Conservation (phyloP, 2,797 vertebrate genomes). For the Pipistrellus pipistrellus region DNA sequence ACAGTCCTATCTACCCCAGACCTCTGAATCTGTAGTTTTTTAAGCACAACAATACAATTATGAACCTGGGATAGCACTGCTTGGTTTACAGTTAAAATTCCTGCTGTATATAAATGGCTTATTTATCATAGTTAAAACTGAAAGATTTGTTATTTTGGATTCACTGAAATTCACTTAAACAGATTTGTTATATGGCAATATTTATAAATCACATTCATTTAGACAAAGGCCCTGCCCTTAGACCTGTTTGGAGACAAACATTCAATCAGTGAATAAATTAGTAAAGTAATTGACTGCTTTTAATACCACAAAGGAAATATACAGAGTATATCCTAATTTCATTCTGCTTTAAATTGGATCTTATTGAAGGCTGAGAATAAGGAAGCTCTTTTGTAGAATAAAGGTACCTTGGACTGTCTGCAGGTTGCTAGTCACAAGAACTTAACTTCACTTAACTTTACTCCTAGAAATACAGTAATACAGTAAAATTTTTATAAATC, state of each 20-base stretch:
- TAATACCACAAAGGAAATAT: not conserved
- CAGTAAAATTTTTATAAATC: not conserved
- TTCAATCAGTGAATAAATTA: not conserved
- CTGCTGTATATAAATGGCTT: not conserved
- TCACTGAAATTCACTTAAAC: not conserved
- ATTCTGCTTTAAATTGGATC: not conserved
- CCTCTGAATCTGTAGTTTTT: not conserved
- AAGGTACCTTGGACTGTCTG: not conserved
- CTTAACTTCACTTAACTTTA: not conserved
- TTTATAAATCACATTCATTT: not conserved
- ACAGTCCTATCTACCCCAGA: not conserved
- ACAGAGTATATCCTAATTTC: not conserved
- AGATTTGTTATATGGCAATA: not conserved
- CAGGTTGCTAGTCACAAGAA: not conserved
- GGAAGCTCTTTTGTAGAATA: not conserved
- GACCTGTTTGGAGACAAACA: not conserved
- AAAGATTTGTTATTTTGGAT: not conserved
- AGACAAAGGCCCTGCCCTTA: not conserved
- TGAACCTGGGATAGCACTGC: not conserved
- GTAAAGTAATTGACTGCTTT: not conserved
- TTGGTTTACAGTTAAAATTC: constrained; percentile 23
- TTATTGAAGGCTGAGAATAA: not conserved
- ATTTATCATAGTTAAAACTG: not conserved
- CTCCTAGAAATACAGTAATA: not conserved
- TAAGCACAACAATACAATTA: not conserved